phyloP scores from a whole-genome alignment of 2,797 vertebrate genomes.

The Lagorchestes hirsutus region DNA sequence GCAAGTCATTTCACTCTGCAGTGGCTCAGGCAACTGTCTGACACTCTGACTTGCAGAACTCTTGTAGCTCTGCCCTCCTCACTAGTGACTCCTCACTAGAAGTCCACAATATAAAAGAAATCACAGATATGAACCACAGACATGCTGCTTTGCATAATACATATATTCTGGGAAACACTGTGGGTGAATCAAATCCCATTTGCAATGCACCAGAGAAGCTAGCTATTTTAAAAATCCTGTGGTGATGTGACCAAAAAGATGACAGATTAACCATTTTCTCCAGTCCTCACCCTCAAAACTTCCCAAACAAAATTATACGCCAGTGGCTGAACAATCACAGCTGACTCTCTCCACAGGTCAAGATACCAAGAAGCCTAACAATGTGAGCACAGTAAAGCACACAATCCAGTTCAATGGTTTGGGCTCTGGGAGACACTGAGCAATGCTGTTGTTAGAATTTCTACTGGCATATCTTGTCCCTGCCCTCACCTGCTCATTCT shows the following conservation, averaged over 20 bases:
- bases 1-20: neutral
- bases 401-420: neutral
- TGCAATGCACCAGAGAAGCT: neutral
- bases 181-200: neutral
- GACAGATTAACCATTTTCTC: neutral
- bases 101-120: neutral
- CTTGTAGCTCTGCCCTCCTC: neutral
- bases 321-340: neutral
- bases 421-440: neutral
- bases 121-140: neutral
- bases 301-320: neutral
- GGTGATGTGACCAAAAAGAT: neutral
- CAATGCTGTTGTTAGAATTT: neutral
- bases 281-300: neutral
- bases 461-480: neutral
- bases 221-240: neutral
- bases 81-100: neutral
- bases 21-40: neutral
- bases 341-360: neutral
- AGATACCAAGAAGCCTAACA: neutral
- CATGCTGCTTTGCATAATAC: neutral
- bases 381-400: neutral
- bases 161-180: neutral
- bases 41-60: neutral
- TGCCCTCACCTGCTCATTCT: neutral